A percentile compares a stretch with the other conserved stretches of the same genome.
Conservation (phyloP, 2,113 vertebrate genomes). For the Bothrops jararaca region DNA sequence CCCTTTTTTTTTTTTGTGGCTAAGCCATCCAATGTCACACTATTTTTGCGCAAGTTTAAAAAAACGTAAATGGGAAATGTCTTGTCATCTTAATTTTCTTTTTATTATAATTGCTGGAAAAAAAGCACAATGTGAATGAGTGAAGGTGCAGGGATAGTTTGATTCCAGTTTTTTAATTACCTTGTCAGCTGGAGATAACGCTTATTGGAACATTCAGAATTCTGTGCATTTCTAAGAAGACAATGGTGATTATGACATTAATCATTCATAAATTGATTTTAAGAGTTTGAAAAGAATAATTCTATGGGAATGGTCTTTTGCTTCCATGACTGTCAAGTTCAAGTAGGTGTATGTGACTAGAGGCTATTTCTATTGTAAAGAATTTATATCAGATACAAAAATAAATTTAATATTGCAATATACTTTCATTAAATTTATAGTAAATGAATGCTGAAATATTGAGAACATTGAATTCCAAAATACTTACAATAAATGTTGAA, state of each 20-base stretch:
- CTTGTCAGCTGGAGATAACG: not conserved
- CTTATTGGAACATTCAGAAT: not conserved
- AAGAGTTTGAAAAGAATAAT: not conserved
- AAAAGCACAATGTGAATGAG: not conserved
- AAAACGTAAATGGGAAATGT: not conserved
- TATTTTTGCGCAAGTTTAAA: not conserved
- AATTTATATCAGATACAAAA: not conserved
- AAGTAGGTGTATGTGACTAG: not conserved
- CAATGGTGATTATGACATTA: not conserved
- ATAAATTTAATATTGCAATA: not conserved
- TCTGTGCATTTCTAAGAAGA: not conserved
- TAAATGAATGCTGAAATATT: slow-evolving; percentile 2
- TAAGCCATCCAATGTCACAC: not conserved
- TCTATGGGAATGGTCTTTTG: not conserved
- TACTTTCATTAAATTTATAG: not conserved
- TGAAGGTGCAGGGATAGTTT: not conserved
- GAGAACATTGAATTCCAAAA: not conserved
- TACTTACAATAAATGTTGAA: not conserved
- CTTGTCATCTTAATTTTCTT: not conserved
- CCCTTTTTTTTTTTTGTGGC: not conserved
- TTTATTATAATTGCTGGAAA: not conserved
- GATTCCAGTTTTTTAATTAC: not conserved
- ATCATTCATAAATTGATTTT: not conserved
- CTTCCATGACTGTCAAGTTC: not conserved
- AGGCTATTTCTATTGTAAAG: slow-evolving; percentile 19